These are phyloP conservation scores for Pachymerium ferrugineum DNA, from an alignment of 2,888 invertebrate species.

Conservation along the genomic window DNA sequence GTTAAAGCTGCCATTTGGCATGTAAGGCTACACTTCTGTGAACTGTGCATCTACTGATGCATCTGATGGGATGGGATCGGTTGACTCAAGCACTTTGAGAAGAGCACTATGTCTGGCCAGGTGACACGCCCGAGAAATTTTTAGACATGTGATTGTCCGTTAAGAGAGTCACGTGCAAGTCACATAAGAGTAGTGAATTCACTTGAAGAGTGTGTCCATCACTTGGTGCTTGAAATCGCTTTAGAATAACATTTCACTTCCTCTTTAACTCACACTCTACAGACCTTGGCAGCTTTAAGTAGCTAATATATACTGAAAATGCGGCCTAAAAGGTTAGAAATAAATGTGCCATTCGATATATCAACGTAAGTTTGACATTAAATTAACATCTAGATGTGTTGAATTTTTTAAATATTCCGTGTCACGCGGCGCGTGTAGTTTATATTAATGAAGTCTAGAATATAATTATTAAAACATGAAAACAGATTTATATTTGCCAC, in stretches of 20 bases:
- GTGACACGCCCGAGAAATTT: slow-evolving; percentile 16
- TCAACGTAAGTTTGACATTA: neutral
- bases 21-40: neutral
- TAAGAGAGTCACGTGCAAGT: slow-evolving; percentile 10
- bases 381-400: too few relatives aligned
- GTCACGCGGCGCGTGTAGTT: too few relatives aligned
- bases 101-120: slow-evolving; percentile 14
- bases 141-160: slow-evolving; percentile 10
- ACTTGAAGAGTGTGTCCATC: slow-evolving; percentile 11
- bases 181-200: neutral
- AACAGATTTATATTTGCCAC: too few relatives aligned
- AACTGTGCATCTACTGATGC: neutral
- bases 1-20: slow-evolving; percentile 19
- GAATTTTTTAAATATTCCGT: too few relatives aligned
- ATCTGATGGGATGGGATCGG: slow-evolving; percentile 4
- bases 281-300: neutral
- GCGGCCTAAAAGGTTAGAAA: neutral
- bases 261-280: neutral
- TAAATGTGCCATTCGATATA: neutral
- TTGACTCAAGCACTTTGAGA: slow-evolving; percentile 5
- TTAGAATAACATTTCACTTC: neutral
- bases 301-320: neutral
- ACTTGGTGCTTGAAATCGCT: neutral
- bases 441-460: too few relatives aligned
- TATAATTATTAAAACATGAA: too few relatives aligned